phyloP scores from a whole-genome alignment of 2,888 invertebrate species.

The Bombylius major region DNA sequence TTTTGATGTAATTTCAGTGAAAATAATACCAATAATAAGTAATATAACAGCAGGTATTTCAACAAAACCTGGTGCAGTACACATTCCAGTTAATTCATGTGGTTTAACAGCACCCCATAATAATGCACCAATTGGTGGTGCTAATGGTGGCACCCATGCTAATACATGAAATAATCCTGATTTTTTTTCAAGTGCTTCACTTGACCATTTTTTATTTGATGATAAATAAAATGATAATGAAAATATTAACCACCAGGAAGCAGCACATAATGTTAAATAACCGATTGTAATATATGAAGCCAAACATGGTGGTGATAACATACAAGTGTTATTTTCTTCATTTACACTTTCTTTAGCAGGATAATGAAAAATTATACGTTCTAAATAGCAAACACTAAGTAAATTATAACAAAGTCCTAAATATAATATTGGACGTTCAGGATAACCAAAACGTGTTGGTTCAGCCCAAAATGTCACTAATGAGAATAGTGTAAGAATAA shows the following conservation, averaged over 20 bases:
- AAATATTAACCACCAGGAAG: conserved; percentile 79
- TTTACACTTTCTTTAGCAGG: conserved; percentile 25
- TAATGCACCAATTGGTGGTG: conserved; percentile 71
- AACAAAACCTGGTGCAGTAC: conserved; percentile 45
- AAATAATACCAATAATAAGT: conserved; percentile 28
- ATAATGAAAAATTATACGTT: conserved; percentile 46
- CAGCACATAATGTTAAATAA: conserved; percentile 67
- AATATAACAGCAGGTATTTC: conserved; percentile 31
- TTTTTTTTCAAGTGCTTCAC: conserved; percentile 77
- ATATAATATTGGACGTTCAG: conserved; percentile 84
- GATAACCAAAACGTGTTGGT: conserved; percentile 79
- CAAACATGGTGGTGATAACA: conserved; percentile 48
- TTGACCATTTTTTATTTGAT: conserved; percentile 86
- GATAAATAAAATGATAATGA: conserved; percentile 83
- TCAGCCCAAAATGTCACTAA: conserved; percentile 81
- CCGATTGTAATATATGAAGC: conserved; percentile 62
- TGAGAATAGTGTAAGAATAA: conserved; percentile 71
- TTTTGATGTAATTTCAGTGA: conserved; percentile 32
- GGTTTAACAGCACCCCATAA: conserved; percentile 66
- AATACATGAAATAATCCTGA: conserved; percentile 75
- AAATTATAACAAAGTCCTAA: conserved; percentile 77
- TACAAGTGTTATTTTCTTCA: conserved; percentile 31
- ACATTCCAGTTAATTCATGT: conserved; percentile 70
- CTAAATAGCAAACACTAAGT: conserved; percentile 60
- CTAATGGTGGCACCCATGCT: conserved; percentile 79